Evolutionary conservation across 2,888 invertebrate genomes (phyloP).

Genomic region (Plebejus argus): DNA sequence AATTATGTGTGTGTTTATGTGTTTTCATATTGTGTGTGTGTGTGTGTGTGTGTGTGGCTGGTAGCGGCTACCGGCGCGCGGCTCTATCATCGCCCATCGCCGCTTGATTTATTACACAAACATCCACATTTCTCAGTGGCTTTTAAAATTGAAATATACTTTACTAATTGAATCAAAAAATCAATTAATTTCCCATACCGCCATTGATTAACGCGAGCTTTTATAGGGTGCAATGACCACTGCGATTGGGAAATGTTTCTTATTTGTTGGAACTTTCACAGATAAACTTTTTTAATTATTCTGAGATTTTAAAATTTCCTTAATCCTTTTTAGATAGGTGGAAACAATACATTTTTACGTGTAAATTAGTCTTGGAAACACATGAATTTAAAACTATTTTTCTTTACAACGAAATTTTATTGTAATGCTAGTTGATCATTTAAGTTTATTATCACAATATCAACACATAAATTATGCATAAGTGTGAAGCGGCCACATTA

Average conservation of each 20-base stretch:
- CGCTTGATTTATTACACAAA: conserved; percentile 67
- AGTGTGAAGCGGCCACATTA: conserved; percentile 17
- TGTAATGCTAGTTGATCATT: neutral
- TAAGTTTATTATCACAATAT: conserved; percentile 17
- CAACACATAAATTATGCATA: conserved; percentile 20
- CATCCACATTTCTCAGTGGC: conserved; percentile 54
- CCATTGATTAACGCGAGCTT: conserved; percentile 2
- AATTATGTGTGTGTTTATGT: conserved; percentile 41
- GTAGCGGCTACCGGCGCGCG: conserved; percentile 48
- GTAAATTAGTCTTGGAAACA: neutral
- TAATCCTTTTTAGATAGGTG: neutral
- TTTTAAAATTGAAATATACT: conserved; percentile 49
- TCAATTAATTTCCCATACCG: conserved; percentile 30
- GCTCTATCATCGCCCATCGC: conserved; percentile 70
- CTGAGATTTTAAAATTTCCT: neutral
- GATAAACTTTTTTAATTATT: neutral
- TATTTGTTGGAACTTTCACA: neutral
- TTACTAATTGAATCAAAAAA: conserved; percentile 47
- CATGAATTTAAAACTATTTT: neutral
- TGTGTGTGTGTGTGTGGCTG: conserved; percentile 34
- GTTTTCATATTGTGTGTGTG: conserved; percentile 40
- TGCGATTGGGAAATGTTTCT: conserved; percentile 11
- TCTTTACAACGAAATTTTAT: neutral
- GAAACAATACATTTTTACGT: neutral
- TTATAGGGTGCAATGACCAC: conserved; percentile 6